Evolutionary conservation across 2,797 vertebrate genomes (phyloP).

Genomic region (Paedocypris micromegethes): DNA sequence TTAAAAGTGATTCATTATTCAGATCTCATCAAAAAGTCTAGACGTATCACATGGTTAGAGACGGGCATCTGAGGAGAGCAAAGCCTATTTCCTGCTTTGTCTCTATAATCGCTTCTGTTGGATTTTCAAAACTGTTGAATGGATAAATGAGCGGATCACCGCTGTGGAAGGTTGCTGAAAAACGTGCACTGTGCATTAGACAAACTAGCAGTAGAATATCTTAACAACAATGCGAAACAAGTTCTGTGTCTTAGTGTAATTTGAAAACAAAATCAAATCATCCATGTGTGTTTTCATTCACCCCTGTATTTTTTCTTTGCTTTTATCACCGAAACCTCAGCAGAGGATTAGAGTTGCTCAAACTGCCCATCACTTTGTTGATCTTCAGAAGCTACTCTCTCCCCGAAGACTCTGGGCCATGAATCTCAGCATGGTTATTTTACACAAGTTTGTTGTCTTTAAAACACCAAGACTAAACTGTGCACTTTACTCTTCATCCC

Average conservation of each 20-base stretch:
- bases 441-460: conserved; percentile 30
- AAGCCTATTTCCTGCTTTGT: conserved; percentile 31
- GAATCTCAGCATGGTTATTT: conserved; percentile 43
- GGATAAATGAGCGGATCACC: not conserved
- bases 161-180: too few species aligned
- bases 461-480: conserved; percentile 31
- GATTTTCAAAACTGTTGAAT: conserved; percentile 9
- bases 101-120: conserved; percentile 17
- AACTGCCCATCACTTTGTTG: conserved; percentile 22
- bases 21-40: conserved; percentile 5
- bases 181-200: too few species aligned
- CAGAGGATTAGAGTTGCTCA: conserved; percentile 19
- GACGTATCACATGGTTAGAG: conserved; percentile 25
- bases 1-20: too few species aligned
- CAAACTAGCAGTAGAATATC: too few species aligned
- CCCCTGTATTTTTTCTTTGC: too few species aligned
- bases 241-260: too few species aligned
- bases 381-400: conserved; percentile 36
- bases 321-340: not conserved
- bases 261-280: too few species aligned
- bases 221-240: too few species aligned
- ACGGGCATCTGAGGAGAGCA: conserved; percentile 16
- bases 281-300: too few species aligned
- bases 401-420: conserved; percentile 26
- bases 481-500: conserved; percentile 29